Base-by-base conservation (phyloP, 2,888 invertebrate species). In the Andrena marginata region DNA sequence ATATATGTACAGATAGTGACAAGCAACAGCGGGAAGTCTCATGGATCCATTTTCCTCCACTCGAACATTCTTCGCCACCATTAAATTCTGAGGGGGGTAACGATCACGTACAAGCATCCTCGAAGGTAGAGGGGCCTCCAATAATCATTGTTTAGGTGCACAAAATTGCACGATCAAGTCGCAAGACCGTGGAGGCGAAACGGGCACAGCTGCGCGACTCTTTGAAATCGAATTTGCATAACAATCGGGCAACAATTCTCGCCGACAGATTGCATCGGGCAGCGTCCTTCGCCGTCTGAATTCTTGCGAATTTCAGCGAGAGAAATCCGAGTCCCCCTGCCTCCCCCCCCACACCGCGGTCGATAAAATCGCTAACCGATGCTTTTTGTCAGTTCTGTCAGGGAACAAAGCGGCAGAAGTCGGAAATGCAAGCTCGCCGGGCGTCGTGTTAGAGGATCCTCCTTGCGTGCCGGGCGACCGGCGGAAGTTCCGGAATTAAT, bases 401-500 rank as follows among this genome's bases (percentile, higher is more conserved):
- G 16, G 29, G 63, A 33, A 76, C 64, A 67, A 76, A 59, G 63
- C 23, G 68, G 48, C 20, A 49, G 42, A 48, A 75, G 62, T 48
- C 48, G 49, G 56, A 51, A 73, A 73, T 33, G 49, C 56, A 33
- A 16, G 26, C 56, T 73, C 60, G 49, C 48, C 16, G n/a, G 35
- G 29, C 72, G 54, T 13, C 35, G 10, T 48, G 64, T 59, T 59
- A 16, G 23, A 48, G 63, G 67, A 67, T 63, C 33, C 73, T 42
- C 42, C 29, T 62, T 64, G 48, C 76, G 69, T 26, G 16, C 64
- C 49, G 59, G 73, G 77, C 54, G 80, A 56, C 51, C 59, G 59
- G 13, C 70, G 70, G 60, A 80, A 80, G 71, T 80, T 80, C 63
- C 56, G 48, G 67, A 77, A 80, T 77, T 77, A 80, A 80, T 80